Conservation (phyloP, 2,113 vertebrate species). For the Muntiacus muntjak region DNA sequence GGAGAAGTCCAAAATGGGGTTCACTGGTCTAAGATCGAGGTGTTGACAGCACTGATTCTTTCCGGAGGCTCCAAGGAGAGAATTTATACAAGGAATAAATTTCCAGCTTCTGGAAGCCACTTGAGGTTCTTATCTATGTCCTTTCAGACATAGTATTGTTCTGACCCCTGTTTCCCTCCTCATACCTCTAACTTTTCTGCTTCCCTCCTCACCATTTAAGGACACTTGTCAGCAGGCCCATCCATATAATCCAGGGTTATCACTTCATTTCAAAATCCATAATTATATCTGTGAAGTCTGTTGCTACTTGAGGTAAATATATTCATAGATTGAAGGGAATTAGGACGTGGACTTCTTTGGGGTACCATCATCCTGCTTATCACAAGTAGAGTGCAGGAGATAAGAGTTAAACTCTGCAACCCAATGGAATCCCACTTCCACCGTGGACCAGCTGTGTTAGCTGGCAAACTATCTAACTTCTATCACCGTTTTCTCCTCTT, state of each 20-base stretch:
- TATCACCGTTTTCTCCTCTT: not conserved
- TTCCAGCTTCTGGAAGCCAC: not conserved
- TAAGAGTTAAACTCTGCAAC: not conserved
- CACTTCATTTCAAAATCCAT: not conserved
- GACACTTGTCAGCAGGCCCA: not conserved
- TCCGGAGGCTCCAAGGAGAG: not conserved
- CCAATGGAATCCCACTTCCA: not conserved
- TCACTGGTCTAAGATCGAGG: not conserved
- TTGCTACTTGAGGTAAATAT: not conserved
- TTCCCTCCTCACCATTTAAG: not conserved
- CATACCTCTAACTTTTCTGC: not conserved
- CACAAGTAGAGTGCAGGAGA: not conserved
- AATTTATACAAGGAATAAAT: not conserved
- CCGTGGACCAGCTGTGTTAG: not conserved
- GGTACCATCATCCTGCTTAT: not conserved
- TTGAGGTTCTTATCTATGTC: not conserved
- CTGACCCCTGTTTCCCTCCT: not conserved
- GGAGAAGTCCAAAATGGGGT: not conserved
- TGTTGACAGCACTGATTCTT: not conserved
- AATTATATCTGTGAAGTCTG: not conserved
- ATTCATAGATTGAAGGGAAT: not conserved
- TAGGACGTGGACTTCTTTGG: not conserved
- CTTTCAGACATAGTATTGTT: not conserved
- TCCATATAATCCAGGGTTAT: not conserved
- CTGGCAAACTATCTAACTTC: not conserved